These are phyloP conservation scores for Thunnus albacares DNA, from an alignment of 2,797 vertebrate genomes.

Conservation along the genomic window DNA sequence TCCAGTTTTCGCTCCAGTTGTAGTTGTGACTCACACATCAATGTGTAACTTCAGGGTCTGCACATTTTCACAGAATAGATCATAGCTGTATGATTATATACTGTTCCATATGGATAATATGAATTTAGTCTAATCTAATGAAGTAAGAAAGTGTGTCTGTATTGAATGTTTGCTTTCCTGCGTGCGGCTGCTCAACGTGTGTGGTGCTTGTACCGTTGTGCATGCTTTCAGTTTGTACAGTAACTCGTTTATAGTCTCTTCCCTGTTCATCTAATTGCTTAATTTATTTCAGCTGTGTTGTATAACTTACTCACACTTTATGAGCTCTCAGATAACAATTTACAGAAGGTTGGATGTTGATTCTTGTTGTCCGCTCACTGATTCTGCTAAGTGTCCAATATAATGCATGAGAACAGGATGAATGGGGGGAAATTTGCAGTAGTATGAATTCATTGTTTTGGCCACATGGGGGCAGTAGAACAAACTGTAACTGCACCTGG, in stretches of 20 bases:
- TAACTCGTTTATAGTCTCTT: conserved; percentile 30
- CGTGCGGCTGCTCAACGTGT: conserved; percentile 22
- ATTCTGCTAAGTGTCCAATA: conserved; percentile 12
- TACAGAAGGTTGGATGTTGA: not conserved
- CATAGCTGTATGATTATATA: not conserved
- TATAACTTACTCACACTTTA: conserved; percentile 31
- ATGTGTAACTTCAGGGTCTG: not conserved
- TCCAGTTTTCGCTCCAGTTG: not conserved
- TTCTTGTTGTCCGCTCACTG: not conserved
- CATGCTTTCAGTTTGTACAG: conserved; percentile 7
- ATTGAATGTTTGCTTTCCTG: not conserved
- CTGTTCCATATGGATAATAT: not conserved
- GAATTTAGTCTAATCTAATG: not conserved
- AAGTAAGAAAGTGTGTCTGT: not conserved
- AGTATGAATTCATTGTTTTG: not conserved
- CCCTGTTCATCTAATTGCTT: conserved; percentile 44
- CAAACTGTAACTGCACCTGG: not conserved
- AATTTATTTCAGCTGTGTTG: conserved; percentile 52
- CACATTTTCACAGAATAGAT: conserved; percentile 13
- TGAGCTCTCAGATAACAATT: conserved; percentile 23
- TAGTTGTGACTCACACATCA: not conserved
- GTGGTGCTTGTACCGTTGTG: conserved; percentile 24
- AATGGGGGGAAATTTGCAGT: not conserved
- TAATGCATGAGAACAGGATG: not conserved
- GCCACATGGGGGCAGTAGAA: not conserved